Evolutionary conservation across 2,113 vertebrate species (phyloP).

Genomic region (Saccopteryx leptura): DNA sequence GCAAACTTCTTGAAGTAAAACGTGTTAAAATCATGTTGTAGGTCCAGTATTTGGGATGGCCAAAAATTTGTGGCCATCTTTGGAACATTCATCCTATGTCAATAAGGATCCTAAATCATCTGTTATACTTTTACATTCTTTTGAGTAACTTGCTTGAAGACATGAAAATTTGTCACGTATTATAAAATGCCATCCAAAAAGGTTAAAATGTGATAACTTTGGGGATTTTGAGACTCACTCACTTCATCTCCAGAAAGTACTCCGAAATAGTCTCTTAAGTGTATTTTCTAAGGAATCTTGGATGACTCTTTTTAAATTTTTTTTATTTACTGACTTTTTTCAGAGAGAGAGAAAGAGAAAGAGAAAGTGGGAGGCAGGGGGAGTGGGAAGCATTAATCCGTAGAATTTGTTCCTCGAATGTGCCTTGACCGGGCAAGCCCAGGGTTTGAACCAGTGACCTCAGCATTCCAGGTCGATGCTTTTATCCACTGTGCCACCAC

Average conservation of each 20-base stretch:
- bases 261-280: neutral
- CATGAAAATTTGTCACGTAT: neutral
- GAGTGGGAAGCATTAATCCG: no score
- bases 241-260: neutral
- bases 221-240: neutral
- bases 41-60: neutral
- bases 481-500: no score
- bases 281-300: slow-evolving; percentile 57
- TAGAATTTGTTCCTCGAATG: no score
- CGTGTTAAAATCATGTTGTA: neutral
- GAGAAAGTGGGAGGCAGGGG: no score
- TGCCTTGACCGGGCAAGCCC: no score
- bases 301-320: no score
- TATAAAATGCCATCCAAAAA: neutral
- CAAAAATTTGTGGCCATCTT: neutral
- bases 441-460: no score
- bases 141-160: neutral
- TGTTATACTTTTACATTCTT: neutral
- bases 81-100: neutral
- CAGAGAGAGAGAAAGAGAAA: no score
- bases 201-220: neutral
- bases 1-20: neutral
- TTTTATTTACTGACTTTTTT: no score
- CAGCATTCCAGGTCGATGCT: no score
- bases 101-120: neutral